Base-by-base conservation (phyloP, 2,113 vertebrate species). In the Fukomys damarensis region DNA sequence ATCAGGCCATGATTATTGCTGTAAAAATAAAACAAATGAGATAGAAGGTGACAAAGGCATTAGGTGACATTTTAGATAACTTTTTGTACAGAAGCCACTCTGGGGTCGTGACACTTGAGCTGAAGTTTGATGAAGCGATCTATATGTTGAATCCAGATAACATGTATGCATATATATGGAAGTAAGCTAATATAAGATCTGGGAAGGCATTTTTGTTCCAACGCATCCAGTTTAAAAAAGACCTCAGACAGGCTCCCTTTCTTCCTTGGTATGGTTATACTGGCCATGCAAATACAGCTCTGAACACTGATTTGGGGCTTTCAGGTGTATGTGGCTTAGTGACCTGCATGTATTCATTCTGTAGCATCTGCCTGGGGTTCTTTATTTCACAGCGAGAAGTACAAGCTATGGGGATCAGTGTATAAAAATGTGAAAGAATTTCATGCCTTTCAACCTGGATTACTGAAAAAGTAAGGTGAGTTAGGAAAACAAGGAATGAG, bases 321-420 rank as follows among this genome's bases (percentile, higher is more conserved):
- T 77, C 43, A 43, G 56, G 11, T 49, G 14, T 6, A 2, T 61
- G 26, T 76, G 32, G 38, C 12, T 56, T 43, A 52, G 14, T n/a
- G 63, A 52, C 17, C 43, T 56, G 16, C 1, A 0, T 16, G 79
- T 32, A 5, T 89, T 84, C 43, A 5, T 89, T 84, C 43, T 86
- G 2, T 4, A 61, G 8, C 49, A 65, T 95, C 82, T 76, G 72
- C 52, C 24, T 17, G 89, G 49, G 83, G 41, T 46, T 63, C 52
- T 80, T 52, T 52, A 35, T 58, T 88, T 96, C 22, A 61, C 59
- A 77, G 74, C 52, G 81, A 93, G 86, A 94, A 93, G 63, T 54
- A 59, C 11, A 86, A 54, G 14, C 49, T 86, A 24, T 76, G 32
- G 61, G 61, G 58, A 30, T 32, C 68, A 43, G 30, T n/a, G 32